A percentile compares a stretch with the other conserved stretches of the same genome.
These are phyloP conservation scores for Drosophila setifemur DNA, from an alignment of 1,140 invertebrate species.

Conservation along the genomic window DNA sequence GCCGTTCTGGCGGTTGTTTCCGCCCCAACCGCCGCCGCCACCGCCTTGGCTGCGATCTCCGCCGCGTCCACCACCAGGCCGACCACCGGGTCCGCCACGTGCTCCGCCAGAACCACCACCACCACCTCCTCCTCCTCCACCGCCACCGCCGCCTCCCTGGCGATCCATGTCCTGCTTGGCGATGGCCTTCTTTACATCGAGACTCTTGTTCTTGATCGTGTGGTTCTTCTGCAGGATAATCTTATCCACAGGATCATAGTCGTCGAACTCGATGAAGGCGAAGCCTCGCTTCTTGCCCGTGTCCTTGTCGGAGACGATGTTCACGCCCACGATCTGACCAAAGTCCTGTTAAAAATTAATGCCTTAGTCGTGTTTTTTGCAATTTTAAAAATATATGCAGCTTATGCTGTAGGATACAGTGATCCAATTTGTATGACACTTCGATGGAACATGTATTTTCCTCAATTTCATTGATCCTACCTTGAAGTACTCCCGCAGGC, in stretches of 20 bases:
- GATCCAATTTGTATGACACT: no score
- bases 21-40: conserved; percentile 71
- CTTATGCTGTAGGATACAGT: no score
- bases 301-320: conserved; percentile 95
- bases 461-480: not conserved
- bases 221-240: conserved; percentile 91
- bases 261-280: conserved; percentile 97
- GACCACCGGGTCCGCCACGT: conserved; percentile 46
- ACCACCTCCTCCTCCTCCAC: conserved; percentile 37
- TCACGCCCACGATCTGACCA: conserved; percentile 92
- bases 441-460: no score
- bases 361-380: no score
- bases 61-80: conserved; percentile 48
- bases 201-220: conserved; percentile 88
- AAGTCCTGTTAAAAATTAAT: no score
- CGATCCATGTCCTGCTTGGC: conserved; percentile 88
- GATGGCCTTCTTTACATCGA: conserved; percentile 92
- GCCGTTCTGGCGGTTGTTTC: conserved; percentile 79
- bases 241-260: conserved; percentile 98
- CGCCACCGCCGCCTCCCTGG: conserved; percentile 67
- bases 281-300: conserved; percentile 97
- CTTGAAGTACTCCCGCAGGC: conserved; percentile 93
- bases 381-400: no score
- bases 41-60: conserved; percentile 55
- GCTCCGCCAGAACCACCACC: no score